A percentile compares a stretch with the other conserved stretches of the same genome.
phyloP scores from a whole-genome alignment of 1,140 invertebrate genomes.

The Proales similis region DNA sequence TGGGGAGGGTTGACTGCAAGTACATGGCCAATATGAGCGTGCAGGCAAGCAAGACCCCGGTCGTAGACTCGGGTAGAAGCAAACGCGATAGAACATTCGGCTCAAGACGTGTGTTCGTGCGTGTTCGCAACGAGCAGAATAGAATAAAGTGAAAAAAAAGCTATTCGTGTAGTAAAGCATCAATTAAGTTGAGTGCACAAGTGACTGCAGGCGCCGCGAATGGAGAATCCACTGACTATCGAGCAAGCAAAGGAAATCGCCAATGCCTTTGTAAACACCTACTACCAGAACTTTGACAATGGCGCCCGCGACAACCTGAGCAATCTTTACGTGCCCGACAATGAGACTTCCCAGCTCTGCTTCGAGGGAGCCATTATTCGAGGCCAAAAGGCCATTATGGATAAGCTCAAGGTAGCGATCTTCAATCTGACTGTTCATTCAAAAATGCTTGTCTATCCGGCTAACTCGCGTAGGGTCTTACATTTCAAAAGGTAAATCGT shows the following conservation, averaged over 20 bases:
- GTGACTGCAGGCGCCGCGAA: background rate
- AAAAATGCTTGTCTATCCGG: background rate
- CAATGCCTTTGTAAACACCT: slow-evolving; percentile 26
- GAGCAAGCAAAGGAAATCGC: slow-evolving; percentile 33
- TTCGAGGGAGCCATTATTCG: slow-evolving; percentile 27
- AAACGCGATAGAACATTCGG: too few species aligned
- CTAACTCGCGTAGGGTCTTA: slow-evolving; percentile 36
- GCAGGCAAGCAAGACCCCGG: too few species aligned
- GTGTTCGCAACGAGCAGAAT: too few species aligned
- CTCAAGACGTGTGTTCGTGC: too few species aligned
- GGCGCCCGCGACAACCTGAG: slow-evolving; percentile 23
- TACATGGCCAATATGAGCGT: too few species aligned
- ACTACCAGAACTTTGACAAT: slow-evolving; percentile 36
- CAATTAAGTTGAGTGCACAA: too few species aligned
- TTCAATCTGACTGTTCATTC: background rate
- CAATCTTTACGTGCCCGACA: slow-evolving; percentile 33
- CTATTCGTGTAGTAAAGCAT: too few species aligned
- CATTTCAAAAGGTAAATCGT: slow-evolving; percentile 34
- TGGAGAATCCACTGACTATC: slow-evolving; percentile 9
- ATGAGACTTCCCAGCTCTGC: slow-evolving; percentile 17
- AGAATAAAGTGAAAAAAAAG: too few species aligned
- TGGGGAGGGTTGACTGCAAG: too few species aligned
- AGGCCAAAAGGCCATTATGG: slow-evolving; percentile 32
- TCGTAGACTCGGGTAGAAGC: too few species aligned
- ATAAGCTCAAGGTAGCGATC: slow-evolving; percentile 33